A percentile compares a stretch with the other conserved stretches of the same genome.
phyloP scores from a whole-genome alignment of 2,113 vertebrate species.

The Saimiri boliviensis region DNA sequence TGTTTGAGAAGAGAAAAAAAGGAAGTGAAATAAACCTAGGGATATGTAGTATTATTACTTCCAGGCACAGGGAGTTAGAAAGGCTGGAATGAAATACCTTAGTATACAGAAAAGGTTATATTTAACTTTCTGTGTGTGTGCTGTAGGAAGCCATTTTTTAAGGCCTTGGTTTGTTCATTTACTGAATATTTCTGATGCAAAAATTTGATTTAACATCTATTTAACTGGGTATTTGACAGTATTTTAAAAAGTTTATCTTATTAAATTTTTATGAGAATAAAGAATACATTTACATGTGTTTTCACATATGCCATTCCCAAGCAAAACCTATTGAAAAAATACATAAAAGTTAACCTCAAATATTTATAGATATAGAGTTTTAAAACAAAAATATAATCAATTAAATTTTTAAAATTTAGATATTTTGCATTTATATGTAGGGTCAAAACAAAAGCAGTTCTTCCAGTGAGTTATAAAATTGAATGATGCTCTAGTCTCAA shows the following conservation, averaged over 20 bases:
- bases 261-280: neutral
- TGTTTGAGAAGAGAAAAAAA: slow-evolving; percentile 68
- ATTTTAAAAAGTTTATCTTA: neutral
- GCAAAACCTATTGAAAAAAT: neutral
- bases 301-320: neutral
- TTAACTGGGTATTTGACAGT: neutral
- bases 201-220: slow-evolving; percentile 14
- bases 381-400: neutral
- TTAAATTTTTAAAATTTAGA: neutral
- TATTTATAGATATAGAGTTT: neutral
- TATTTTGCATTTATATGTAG: neutral
- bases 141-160: neutral
- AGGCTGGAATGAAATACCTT: slow-evolving; percentile 51
- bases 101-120: neutral
- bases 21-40: slow-evolving; percentile 76
- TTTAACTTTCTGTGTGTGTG: neutral
- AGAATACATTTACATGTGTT: neutral
- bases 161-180: neutral
- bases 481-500: neutral
- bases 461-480: neutral
- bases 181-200: neutral
- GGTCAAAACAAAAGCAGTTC: neutral
- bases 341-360: neutral
- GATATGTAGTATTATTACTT: slow-evolving; percentile 66
- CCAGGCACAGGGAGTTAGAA: slow-evolving; percentile 55